Conservation (phyloP, 2,797 vertebrate species). For the Ctenochaetus hawaiiensis region DNA sequence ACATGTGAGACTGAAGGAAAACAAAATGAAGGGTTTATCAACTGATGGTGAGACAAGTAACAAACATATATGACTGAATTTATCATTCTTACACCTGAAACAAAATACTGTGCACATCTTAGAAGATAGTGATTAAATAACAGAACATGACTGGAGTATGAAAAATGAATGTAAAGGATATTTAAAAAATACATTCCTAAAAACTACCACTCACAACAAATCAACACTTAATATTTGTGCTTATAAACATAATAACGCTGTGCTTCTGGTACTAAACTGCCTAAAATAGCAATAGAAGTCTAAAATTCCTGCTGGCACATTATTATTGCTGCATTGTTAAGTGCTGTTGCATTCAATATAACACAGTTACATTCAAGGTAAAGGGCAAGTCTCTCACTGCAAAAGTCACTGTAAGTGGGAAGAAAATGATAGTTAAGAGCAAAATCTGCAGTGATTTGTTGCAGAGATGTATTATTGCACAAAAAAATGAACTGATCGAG, state of each 20-base stretch:
- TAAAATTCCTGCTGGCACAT: conserved; percentile 12
- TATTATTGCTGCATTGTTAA: conserved; percentile 58
- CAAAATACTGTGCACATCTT: conserved; percentile 58
- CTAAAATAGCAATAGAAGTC: conserved; percentile 34
- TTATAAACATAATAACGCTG: conserved; percentile 58
- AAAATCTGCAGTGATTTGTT: conserved; percentile 24
- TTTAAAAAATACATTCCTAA: conserved; percentile 33
- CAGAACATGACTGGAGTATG: conserved; percentile 37
- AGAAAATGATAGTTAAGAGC: conserved; percentile 12
- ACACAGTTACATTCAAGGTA: conserved; percentile 51
- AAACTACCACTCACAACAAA: conserved; percentile 41
- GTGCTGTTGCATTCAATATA: conserved; percentile 61
- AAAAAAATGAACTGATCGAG: conserved; percentile 33
- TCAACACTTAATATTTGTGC: conserved; percentile 59
- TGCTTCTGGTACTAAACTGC: conserved; percentile 51
- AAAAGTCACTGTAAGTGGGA: conserved; percentile 29
- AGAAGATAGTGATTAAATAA: conserved; percentile 48
- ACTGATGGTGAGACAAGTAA: conserved; percentile 52
- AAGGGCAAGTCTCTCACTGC: conserved; percentile 37
- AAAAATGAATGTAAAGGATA: conserved; percentile 47
- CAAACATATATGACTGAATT: conserved; percentile 53
- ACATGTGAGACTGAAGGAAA: conserved; percentile 13
- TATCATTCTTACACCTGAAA: conserved; percentile 63
- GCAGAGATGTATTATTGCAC: conserved; percentile 23
- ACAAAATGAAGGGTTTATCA: conserved; percentile 30